Percentiles rank a stretch among this genome's conserved stretches.
Conservation (phyloP, 2,888 invertebrate genomes). For the Elegia similella region DNA sequence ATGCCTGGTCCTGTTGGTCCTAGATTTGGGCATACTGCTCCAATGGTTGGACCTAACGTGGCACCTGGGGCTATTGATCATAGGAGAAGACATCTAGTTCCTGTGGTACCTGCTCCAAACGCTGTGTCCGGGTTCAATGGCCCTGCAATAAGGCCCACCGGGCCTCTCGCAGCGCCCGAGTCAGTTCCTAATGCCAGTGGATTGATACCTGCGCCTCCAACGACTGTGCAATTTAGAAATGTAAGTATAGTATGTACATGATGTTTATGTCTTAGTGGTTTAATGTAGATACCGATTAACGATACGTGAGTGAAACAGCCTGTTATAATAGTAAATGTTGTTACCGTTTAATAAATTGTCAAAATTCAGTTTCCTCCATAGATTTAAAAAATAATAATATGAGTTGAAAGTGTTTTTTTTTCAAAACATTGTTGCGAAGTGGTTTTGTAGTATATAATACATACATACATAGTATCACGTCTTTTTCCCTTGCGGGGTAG, state of each 20-base stretch:
- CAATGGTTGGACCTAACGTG: not conserved
- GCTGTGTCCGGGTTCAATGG: not conserved
- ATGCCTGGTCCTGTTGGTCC: not conserved
- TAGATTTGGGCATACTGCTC: not conserved
- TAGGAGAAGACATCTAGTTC: not conserved
- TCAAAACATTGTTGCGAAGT: too few relatives aligned
- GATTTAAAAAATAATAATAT: too few relatives aligned
- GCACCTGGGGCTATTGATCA: not conserved
- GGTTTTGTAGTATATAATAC: too few relatives aligned
- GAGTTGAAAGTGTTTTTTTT: too few relatives aligned
- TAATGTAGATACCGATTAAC: too few relatives aligned
- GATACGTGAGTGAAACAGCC: too few relatives aligned
- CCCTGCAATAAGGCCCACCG: slow-evolving; percentile 4
- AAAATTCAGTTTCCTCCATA: too few relatives aligned
- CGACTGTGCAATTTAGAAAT: slow-evolving; percentile 6
- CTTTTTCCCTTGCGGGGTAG: too few relatives aligned
- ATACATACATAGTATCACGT: too few relatives aligned
- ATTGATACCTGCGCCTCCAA: not conserved
- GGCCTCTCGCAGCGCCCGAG: not conserved
- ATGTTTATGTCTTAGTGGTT: not conserved
- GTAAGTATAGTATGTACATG: slow-evolving; percentile 6
- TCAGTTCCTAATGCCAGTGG: not conserved
- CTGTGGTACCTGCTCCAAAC: not conserved
- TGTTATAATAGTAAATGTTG: too few relatives aligned
- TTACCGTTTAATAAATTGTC: too few relatives aligned